Evolutionary conservation across 2,888 invertebrate genomes (phyloP).

Genomic region (Plusia festucae): DNA sequence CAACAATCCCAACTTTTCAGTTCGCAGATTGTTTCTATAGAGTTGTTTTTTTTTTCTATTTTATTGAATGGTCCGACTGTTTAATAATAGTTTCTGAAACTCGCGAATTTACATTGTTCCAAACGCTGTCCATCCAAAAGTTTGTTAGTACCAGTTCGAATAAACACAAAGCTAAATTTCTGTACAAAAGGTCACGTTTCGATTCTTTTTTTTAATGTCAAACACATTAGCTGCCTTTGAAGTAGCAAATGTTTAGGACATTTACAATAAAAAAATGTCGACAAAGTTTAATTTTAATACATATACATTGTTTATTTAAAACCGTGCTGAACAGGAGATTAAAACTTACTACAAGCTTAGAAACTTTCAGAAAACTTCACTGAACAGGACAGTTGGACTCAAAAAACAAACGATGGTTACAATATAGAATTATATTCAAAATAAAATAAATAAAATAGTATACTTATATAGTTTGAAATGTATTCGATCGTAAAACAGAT

Average conservation of each 20-base stretch:
- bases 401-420: too few species aligned
- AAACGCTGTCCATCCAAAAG: background rate
- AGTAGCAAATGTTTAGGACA: background rate
- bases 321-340: too few species aligned
- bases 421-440: too few species aligned
- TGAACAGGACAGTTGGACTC: too few species aligned
- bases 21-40: background rate
- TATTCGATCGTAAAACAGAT: too few species aligned
- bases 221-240: background rate
- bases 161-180: background rate
- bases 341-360: too few species aligned
- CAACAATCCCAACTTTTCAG: background rate
- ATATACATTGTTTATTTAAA: too few species aligned
- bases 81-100: background rate
- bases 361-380: too few species aligned
- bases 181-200: background rate
- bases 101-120: background rate
- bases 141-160: background rate
- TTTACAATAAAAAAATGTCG: too few species aligned
- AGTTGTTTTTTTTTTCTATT: background rate
- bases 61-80: background rate
- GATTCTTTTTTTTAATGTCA: background rate
- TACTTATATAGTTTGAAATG: too few species aligned
- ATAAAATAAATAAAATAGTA: too few species aligned
- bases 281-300: too few species aligned